Percentiles rank a stretch among this genome's conserved stretches.
Evolutionary conservation across 2,888 invertebrate genomes (phyloP).

Genomic region (Morpho deidamia): DNA sequence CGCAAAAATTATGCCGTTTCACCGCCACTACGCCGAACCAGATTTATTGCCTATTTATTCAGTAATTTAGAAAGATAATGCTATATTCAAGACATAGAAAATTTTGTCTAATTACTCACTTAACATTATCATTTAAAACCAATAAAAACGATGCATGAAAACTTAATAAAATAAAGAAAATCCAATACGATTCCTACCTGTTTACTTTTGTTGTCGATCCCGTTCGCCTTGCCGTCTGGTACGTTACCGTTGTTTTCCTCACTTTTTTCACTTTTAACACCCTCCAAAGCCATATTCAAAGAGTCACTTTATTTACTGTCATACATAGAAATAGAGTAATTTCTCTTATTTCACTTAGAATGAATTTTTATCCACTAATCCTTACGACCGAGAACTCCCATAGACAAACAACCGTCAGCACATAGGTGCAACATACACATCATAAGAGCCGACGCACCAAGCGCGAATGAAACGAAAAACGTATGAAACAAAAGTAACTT

Average conservation of each 20-base stretch:
- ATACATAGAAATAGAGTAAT: conserved; percentile 55
- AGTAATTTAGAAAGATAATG: neutral
- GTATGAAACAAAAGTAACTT: conserved; percentile 17
- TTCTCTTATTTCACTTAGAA: conserved; percentile 50
- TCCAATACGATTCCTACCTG: conserved; percentile 60
- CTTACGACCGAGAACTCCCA: conserved; percentile 64
- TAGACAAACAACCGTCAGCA: conserved; percentile 51
- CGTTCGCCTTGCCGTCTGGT: conserved; percentile 74
- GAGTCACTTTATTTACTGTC: conserved; percentile 67
- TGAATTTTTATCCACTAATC: conserved; percentile 55
- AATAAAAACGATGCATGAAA: conserved; percentile 21
- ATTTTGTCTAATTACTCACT: neutral
- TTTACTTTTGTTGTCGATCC: conserved; percentile 79
- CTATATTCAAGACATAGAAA: neutral
- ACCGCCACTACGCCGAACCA: neutral
- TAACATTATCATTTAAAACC: neutral
- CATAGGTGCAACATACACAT: conserved; percentile 35
- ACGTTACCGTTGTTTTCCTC: conserved; percentile 74
- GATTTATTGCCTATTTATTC: neutral
- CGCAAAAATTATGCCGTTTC: conserved; percentile 52
- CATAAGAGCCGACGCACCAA: conserved; percentile 60
- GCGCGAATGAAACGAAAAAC: conserved; percentile 60
- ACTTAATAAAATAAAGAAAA: conserved; percentile 38
- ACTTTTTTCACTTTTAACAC: conserved; percentile 76
- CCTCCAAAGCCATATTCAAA: conserved; percentile 74